Evolutionary conservation across 1,140 invertebrate genomes (phyloP).

Genomic region (Carposina sasakii): DNA sequence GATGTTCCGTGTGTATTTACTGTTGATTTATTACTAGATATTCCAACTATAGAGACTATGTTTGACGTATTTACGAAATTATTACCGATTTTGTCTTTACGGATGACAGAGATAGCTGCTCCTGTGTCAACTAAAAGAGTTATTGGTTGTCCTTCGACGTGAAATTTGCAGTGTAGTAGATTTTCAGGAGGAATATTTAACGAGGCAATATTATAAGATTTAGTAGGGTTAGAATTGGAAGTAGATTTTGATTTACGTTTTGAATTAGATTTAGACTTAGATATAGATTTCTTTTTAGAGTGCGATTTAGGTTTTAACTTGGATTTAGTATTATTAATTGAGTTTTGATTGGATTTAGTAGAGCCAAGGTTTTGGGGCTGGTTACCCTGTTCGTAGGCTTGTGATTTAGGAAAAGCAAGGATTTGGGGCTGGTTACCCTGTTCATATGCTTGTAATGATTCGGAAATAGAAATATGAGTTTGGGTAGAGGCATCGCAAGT

Average conservation of each 20-base stretch:
- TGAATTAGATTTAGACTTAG: conserved; percentile 3
- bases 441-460: neutral
- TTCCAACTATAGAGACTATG: conserved; percentile 13
- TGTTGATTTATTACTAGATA: conserved; percentile 5
- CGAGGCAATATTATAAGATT: conserved; percentile 2
- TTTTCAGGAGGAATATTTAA: conserved; percentile 13
- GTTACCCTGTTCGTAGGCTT: too few species aligned
- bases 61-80: conserved; percentile 2
- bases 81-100: conserved; percentile 10
- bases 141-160: conserved; percentile 5
- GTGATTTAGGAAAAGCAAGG: too few species aligned
- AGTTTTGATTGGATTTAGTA: neutral
- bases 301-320: too few species aligned
- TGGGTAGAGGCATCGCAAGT: conserved; percentile 1
- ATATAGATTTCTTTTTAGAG: too few species aligned
- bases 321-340: too few species aligned
- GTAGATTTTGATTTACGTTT: conserved; percentile 10
- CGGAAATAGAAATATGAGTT: conserved; percentile 2
- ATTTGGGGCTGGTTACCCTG: conserved; percentile 12
- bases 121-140: conserved; percentile 15
- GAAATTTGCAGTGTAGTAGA: conserved; percentile 12
- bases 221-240: neutral
- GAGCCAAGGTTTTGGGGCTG: too few species aligned
- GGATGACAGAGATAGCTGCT: conserved; percentile 16
- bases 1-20: conserved; percentile 17